These are phyloP conservation scores for Corvus cornix DNA, from an alignment of 2,113 vertebrate species.

Conservation along the genomic window DNA sequence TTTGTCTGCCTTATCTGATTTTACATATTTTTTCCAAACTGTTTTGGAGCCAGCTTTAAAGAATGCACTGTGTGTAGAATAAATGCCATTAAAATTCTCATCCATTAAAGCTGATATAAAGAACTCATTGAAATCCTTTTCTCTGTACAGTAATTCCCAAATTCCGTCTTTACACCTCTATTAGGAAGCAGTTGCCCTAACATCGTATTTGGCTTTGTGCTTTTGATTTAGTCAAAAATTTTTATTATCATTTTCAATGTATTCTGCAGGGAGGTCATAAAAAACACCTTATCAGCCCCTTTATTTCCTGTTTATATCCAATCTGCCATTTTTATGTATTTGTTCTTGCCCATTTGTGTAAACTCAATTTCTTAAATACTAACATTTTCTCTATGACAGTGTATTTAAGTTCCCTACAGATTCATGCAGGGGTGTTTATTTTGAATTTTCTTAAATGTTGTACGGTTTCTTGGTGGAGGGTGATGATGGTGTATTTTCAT, in stretches of 20 bases:
- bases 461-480: not conserved
- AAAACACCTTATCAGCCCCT: not conserved
- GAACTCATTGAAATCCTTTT: not conserved
- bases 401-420: not conserved
- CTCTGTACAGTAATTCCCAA: not conserved
- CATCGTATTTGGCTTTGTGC: rapidly evolving
- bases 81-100: not conserved
- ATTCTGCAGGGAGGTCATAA: not conserved
- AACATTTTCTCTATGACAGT: not conserved
- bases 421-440: not conserved
- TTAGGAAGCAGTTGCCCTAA: not conserved
- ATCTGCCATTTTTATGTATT: not conserved
- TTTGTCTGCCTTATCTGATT: not conserved
- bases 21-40: not conserved
- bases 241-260: not conserved
- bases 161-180: not conserved
- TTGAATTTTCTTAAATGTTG: not conserved
- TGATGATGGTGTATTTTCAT: not conserved
- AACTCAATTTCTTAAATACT: not conserved
- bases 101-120: not conserved
- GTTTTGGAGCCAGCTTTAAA: not conserved
- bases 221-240: not conserved
- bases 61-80: not conserved
- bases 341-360: not conserved
- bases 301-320: not conserved